Evolutionary conservation across 2,888 invertebrate species (phyloP).

Genomic region (Yponomeuta cagnagella): DNA sequence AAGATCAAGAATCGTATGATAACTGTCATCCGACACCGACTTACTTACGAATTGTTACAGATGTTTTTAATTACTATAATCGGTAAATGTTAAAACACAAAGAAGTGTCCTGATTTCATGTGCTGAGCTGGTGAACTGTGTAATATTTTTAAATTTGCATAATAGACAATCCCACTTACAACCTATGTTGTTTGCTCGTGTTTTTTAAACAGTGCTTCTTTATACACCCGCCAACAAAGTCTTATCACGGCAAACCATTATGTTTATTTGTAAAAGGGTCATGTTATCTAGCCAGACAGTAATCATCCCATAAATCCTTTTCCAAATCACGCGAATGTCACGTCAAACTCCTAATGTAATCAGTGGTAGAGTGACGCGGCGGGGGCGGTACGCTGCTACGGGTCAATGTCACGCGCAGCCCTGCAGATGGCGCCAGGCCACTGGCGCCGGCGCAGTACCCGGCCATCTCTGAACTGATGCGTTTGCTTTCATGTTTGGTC

Average conservation of each 20-base stretch:
- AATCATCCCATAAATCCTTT: neutral
- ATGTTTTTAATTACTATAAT: neutral
- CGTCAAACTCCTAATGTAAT: neutral
- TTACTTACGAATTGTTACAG: neutral
- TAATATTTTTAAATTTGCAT: neutral
- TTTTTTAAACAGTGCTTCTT: too few relatives aligned
- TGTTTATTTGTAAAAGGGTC: too few relatives aligned
- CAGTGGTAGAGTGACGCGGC: neutral
- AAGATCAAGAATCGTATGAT: neutral
- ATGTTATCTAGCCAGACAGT: too few relatives aligned
- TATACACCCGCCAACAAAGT: too few relatives aligned
- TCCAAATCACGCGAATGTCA: neutral
- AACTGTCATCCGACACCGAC: neutral
- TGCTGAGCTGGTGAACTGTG: neutral
- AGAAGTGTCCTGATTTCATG: neutral
- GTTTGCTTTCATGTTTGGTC: too few relatives aligned
- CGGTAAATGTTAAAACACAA: neutral
- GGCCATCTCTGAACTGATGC: neutral
- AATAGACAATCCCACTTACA: neutral
- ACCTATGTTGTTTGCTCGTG: too few relatives aligned
- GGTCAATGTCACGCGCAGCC: neutral
- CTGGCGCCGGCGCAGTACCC: conserved; percentile 1
- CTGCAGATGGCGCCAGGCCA: conserved; percentile 7
- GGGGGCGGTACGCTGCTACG: neutral
- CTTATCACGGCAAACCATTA: too few relatives aligned